phyloP scores from a whole-genome alignment of 2,888 invertebrate genomes.

The Elysia crispata region DNA sequence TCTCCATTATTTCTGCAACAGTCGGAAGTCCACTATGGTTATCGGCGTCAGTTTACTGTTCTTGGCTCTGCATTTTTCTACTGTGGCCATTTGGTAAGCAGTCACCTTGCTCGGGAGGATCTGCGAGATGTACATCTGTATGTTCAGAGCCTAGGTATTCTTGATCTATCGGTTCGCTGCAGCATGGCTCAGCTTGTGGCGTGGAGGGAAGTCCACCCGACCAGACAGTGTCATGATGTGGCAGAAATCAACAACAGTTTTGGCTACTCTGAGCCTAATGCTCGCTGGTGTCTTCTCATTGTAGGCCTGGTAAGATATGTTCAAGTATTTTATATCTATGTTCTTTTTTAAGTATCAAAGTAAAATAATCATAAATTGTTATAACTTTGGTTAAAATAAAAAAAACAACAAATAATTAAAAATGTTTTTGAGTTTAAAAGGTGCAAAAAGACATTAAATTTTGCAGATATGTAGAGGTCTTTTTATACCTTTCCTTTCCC shows the following conservation, averaged over 20 bases:
- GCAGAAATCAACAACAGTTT: slow-evolving; percentile 66
- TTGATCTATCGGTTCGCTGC: slow-evolving; percentile 78
- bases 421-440: too few relatives aligned
- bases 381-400: too few relatives aligned
- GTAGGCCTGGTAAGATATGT: slow-evolving; percentile 75
- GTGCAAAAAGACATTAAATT: too few relatives aligned
- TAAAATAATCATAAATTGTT: too few relatives aligned
- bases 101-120: slow-evolving; percentile 88
- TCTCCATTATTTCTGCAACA: too few relatives aligned
- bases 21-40: slow-evolving; percentile 81
- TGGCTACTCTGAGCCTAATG: slow-evolving; percentile 74
- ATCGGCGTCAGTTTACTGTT: slow-evolving; percentile 85
- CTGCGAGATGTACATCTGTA: slow-evolving; percentile 87
- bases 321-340: too few relatives aligned
- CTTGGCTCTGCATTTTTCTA: slow-evolving; percentile 79
- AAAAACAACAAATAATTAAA: too few relatives aligned
- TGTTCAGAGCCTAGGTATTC: slow-evolving; percentile 86
- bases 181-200: slow-evolving; percentile 71
- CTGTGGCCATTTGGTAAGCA: slow-evolving; percentile 85
- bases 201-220: slow-evolving; percentile 75
- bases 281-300: slow-evolving; percentile 74
- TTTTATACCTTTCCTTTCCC: too few relatives aligned
- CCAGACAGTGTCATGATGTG: slow-evolving; percentile 67
- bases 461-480: too few relatives aligned
- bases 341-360: too few relatives aligned